Conservation (phyloP, 1,140 invertebrate genomes). For the Cherax quadricarinatus region DNA sequence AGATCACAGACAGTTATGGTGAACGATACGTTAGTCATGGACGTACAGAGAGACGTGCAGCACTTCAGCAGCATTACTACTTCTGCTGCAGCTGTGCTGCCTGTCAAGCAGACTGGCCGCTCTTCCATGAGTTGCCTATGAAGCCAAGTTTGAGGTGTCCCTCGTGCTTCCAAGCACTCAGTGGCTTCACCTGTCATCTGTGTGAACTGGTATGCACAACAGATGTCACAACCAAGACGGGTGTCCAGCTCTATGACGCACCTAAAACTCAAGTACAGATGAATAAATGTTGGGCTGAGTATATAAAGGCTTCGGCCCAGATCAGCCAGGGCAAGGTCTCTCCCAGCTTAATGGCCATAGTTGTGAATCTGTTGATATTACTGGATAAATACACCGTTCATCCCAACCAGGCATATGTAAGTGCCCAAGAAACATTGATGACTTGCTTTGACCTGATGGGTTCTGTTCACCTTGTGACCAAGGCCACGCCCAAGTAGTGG, state of each 20-base stretch:
- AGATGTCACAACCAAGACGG: constrained; percentile 20
- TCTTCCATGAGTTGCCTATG: constrained; percentile 50
- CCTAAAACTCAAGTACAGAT: constrained; percentile 33
- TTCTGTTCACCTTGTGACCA: constrained; percentile 22
- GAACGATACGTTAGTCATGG: constrained; percentile 66
- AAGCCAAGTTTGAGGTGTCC: constrained; percentile 59
- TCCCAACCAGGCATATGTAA: constrained; percentile 67
- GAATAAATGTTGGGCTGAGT: constrained; percentile 50
- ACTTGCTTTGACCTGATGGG: constrained; percentile 66
- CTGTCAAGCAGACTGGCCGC: constrained; percentile 64
- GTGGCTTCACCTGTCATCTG: constrained; percentile 32
- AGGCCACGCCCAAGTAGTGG: background rate
- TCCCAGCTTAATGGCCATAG: constrained; percentile 14
- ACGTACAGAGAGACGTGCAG: constrained; percentile 46
- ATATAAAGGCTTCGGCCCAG: constrained; percentile 32
- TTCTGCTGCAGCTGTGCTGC: constrained; percentile 66
- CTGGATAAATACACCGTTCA: constrained; percentile 67
- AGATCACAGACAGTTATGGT: constrained; percentile 68
- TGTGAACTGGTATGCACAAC: constrained; percentile 56
- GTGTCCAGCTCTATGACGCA: constrained; percentile 52
- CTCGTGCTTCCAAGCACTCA: constrained; percentile 54
- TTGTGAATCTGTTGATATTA: constrained; percentile 36
- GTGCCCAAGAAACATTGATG: constrained; percentile 64
- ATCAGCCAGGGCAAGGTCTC: constrained; percentile 39
- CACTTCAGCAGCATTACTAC: constrained; percentile 60